Base-by-base conservation (phyloP, 2,797 vertebrate species). In the Rhadinocentrus ornatus region DNA sequence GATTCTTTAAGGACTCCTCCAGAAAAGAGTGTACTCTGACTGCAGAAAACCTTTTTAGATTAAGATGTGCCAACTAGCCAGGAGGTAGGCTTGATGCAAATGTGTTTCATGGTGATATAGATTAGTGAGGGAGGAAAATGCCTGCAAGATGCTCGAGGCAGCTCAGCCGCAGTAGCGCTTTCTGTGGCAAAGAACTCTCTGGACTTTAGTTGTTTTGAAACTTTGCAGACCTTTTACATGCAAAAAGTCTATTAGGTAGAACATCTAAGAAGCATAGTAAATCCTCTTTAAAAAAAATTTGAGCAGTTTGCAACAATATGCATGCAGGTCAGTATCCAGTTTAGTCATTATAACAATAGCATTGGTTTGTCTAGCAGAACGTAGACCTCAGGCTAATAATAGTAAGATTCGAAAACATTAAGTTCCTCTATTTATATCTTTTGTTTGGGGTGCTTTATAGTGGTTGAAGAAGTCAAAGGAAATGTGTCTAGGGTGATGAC, bases 401-500 rank as follows among this genome's bases (percentile, higher is more conserved):
- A 13, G 37, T 41, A 18, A 41, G 39, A 41, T 41, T 0, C 13
- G 4, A 6, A 18, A n/a, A 48, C 20, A 48, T 46, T 46, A n/a
- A 48, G 8, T 44, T 22, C 44, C 44, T 22, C n/a, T 50, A 22
- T 50, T 22, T 50, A 3, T 12, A 10, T 10, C 54, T 72, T 77
- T 62, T 66, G 26, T 64, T 65, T 73, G 37, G n/a, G 64, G 59
- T 29, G 15, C 24, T 65, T 50, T 13, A 13, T 34, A 56, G 53
- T 35, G 50, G 6, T 39, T 60, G 29, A 37, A 2, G 9, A 52
- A 62, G 15, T 52, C 60, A 55, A 37, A 35, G 27, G 46, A 66
- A 72, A 35, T 65, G 66, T 83, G 67, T 73, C 57, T 26, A 39
- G 2, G n/a, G 26, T 32, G 60, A 63, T 75, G 71, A 78, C 48